Conservation (phyloP, 2,888 invertebrate species). For the Acleris sparsana region DNA sequence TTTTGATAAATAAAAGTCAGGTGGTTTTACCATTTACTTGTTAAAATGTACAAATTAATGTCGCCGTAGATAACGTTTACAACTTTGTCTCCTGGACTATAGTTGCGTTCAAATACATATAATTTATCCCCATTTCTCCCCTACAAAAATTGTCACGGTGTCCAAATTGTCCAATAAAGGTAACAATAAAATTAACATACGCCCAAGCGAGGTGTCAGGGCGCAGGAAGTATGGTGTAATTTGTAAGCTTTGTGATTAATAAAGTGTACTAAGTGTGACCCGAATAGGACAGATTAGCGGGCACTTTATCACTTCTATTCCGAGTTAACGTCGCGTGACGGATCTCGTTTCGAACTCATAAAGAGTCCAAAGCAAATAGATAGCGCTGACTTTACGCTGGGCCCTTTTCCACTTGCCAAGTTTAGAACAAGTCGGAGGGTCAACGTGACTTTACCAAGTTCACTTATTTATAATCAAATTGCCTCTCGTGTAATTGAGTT, state of each 20-base stretch:
- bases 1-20: neutral
- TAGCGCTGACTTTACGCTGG: conserved; percentile 79
- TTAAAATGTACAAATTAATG: conserved; percentile 9
- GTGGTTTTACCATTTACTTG: neutral
- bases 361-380: conserved; percentile 83
- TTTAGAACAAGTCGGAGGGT: conserved; percentile 69
- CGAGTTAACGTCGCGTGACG: conserved; percentile 83
- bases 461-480: conserved; percentile 78
- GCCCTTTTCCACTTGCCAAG: conserved; percentile 79
- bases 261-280: conserved; percentile 83
- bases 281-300: conserved; percentile 83
- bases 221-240: conserved; percentile 81
- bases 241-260: conserved; percentile 84
- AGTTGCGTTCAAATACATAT: conserved; percentile 38
- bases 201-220: conserved; percentile 74
- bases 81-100: conserved; percentile 19
- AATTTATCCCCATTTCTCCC: conserved; percentile 62
- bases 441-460: conserved; percentile 72
- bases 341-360: conserved; percentile 83
- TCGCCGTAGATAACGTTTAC: conserved; percentile 10
- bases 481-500: conserved; percentile 71
- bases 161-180: conserved; percentile 73
- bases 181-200: conserved; percentile 81
- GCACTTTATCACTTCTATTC: conserved; percentile 83
- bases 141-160: conserved; percentile 68